phyloP scores from a whole-genome alignment of 2,113 vertebrate genomes.

The Hemiprocne comata region DNA sequence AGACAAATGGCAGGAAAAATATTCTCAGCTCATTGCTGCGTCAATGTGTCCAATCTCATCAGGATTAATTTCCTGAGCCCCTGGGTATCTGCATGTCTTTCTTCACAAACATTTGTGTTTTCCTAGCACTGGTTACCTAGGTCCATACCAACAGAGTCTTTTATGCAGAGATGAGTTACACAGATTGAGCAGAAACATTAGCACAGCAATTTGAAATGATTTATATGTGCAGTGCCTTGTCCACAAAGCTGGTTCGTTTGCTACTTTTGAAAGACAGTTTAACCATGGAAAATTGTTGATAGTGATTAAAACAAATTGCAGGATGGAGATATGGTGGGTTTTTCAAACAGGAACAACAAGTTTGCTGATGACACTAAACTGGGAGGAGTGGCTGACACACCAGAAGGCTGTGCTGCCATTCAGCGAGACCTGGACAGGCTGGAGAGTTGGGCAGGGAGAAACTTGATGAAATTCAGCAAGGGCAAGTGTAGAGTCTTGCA shows the following conservation, averaged over 20 bases:
- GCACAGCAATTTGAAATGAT: background rate
- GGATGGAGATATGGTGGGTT: background rate
- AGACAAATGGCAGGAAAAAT: conserved; percentile 26
- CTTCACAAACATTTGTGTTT: conserved; percentile 20
- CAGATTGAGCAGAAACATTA: background rate
- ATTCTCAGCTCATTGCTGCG: conserved; percentile 12
- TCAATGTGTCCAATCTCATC: conserved; percentile 34
- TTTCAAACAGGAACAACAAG: background rate
- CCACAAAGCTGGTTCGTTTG: background rate
- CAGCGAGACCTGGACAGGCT: too few species aligned
- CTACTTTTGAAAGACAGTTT: conserved; percentile 7
- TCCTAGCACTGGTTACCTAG: background rate
- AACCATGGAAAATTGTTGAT: background rate
- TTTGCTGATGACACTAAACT: too few species aligned
- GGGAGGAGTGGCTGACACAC: too few species aligned
- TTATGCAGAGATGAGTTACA: background rate
- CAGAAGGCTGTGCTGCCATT: too few species aligned
- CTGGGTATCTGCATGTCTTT: background rate
- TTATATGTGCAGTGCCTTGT: background rate
- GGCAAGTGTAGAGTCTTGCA: too few species aligned
- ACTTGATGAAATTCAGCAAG: too few species aligned
- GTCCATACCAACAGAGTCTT: background rate
- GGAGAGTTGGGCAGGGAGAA: too few species aligned
- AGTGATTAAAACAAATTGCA: background rate
- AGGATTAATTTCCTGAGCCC: conserved; percentile 40